These are phyloP conservation scores for Thrips palmi DNA, from an alignment of 1,140 invertebrate species.

Conservation along the genomic window DNA sequence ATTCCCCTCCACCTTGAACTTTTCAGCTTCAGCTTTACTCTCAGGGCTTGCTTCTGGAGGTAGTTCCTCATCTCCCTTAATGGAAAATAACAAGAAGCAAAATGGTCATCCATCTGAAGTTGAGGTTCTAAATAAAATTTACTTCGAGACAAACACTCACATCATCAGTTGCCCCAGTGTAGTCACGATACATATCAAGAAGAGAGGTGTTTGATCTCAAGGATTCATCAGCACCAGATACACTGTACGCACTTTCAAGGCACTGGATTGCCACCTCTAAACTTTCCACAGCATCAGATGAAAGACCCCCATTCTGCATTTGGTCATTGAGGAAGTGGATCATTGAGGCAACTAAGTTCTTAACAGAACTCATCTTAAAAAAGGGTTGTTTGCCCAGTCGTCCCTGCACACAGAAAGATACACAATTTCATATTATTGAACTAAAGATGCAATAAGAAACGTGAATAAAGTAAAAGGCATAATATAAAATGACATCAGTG, in stretches of 20 bases:
- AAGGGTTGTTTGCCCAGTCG: too few relatives aligned
- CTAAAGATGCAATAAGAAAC: too few relatives aligned
- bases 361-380: slow-evolving; percentile 11
- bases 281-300: slow-evolving; percentile 51
- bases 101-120: too few relatives aligned
- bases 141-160: too few relatives aligned
- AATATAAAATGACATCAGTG: too few relatives aligned
- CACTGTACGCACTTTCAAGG: slow-evolving; percentile 60
- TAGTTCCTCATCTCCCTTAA: slow-evolving; percentile 10
- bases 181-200: slow-evolving; percentile 29
- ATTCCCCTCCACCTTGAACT: slow-evolving; percentile 71
- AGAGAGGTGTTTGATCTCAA: slow-evolving; percentile 24
- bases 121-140: too few relatives aligned
- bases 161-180: too few relatives aligned
- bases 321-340: slow-evolving; percentile 12
- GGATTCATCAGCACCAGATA: slow-evolving; percentile 30
- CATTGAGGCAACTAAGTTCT: slow-evolving; percentile 13
- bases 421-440: too few relatives aligned
- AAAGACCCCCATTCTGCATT: slow-evolving; percentile 8
- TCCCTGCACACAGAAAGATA: too few relatives aligned
- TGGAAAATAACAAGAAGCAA: slow-evolving; percentile 17
- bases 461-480: too few relatives aligned
- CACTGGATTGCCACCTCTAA: slow-evolving; percentile 72
- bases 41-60: slow-evolving; percentile 23
- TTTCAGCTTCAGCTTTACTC: slow-evolving; percentile 39